Evolutionary conservation across 2,797 vertebrate species (phyloP).

Genomic region (Myotis planiceps): DNA sequence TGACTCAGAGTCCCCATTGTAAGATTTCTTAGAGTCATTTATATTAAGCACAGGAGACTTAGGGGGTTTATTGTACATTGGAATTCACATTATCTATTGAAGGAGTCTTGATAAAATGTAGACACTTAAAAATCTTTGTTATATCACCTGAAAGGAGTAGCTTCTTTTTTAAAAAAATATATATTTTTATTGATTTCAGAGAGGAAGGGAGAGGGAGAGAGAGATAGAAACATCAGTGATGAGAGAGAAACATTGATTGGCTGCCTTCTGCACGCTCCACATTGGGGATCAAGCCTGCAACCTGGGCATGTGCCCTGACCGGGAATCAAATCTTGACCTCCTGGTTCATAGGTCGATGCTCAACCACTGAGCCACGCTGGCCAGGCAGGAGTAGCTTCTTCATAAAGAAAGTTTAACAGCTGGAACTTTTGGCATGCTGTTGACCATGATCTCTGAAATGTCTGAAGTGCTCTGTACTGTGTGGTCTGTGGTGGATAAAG

Average conservation of each 20-base stretch:
- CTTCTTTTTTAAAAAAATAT: too few relatives aligned
- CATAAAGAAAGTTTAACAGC: conserved; percentile 9
- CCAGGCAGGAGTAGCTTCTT: neutral
- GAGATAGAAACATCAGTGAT: too few relatives aligned
- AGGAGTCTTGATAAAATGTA: neutral
- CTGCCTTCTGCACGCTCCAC: too few relatives aligned
- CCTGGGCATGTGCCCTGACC: too few relatives aligned
- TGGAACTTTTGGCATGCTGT: neutral
- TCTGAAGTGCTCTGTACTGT: neutral
- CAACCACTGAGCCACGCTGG: too few relatives aligned
- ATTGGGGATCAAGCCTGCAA: too few relatives aligned
- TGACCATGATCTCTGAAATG: neutral
- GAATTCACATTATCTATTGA: neutral
- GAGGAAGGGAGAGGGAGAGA: too few relatives aligned
- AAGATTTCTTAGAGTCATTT: neutral
- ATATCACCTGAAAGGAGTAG: neutral
- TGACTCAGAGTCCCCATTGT: neutral
- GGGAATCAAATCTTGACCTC: too few relatives aligned
- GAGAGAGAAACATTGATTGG: too few relatives aligned
- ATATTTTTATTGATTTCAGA: too few relatives aligned
- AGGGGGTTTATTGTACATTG: neutral
- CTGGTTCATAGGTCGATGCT: too few relatives aligned
- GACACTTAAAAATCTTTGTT: neutral
- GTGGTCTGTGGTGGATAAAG: neutral
- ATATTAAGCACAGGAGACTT: neutral